Conservation (phyloP, 2,113 vertebrate species). For the Pseudorasbora parva region DNA sequence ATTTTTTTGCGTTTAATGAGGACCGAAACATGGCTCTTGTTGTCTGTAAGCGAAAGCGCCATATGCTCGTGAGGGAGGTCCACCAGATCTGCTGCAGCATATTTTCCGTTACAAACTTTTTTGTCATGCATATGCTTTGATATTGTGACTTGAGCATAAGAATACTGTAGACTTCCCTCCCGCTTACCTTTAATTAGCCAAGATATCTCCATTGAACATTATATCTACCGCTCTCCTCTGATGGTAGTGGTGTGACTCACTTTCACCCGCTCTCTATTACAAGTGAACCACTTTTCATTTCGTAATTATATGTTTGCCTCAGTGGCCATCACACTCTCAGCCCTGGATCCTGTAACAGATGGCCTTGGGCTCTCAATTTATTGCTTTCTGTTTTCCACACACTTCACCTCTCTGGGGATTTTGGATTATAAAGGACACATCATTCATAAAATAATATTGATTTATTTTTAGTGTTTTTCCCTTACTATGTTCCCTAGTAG, state of each 20-base stretch:
- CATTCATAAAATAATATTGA: constrained; percentile 36
- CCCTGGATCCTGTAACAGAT: constrained; percentile 26
- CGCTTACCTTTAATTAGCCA: constrained; percentile 36
- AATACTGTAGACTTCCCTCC: constrained; percentile 8
- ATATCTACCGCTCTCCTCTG: background rate
- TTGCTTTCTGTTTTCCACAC: constrained; percentile 45
- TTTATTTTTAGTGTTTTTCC: constrained; percentile 7
- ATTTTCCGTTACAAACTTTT: background rate
- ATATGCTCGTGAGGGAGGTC: constrained; percentile 34
- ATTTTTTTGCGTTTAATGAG: background rate
- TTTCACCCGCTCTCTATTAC: constrained; percentile 7
- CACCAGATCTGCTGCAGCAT: constrained; percentile 29
- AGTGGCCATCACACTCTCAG: constrained; percentile 1
- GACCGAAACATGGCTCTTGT: background rate
- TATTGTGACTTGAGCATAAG: background rate
- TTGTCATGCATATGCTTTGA: background rate
- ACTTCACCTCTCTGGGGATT: constrained; percentile 30
- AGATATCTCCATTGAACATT: constrained; percentile 18
- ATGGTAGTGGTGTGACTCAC: background rate
- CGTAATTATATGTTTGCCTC: constrained; percentile 28
- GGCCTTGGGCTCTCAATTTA: constrained; percentile 24
- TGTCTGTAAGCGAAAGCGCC: constrained; percentile 5
- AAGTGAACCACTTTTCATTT: constrained; percentile 13
- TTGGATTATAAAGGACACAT: constrained; percentile 19
- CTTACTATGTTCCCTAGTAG: background rate